Evolutionary conservation across 2,888 invertebrate genomes (phyloP), one percentile per base, ranked within the genome.

Genomic region (Cynaeus angustus): DNA sequence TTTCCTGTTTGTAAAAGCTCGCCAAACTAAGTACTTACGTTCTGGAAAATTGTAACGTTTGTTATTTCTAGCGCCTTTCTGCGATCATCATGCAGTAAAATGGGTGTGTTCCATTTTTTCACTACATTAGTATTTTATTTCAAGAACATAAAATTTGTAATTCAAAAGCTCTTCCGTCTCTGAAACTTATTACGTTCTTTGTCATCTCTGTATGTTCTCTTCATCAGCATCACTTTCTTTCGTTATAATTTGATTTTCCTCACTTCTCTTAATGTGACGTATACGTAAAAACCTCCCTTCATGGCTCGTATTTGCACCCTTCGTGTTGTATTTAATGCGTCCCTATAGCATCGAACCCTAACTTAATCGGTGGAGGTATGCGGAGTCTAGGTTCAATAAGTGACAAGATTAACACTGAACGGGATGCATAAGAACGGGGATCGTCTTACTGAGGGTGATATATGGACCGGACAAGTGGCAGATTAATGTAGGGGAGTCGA

Each of bases 361-460:
- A n/a, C 21, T 38, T 61, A 61, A 61, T 61, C 61, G 37, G 14
- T 28, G 46, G 37, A 61, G 61, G 61, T 61, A 61, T 61, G 61
- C 50, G 33, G 28, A 5, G 48, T 37, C 61, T 33, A 33, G 10
- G 33, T 38, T 48, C 30, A 21, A 5, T 21, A 61, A 61, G 50
- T 50, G 61, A 50, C 61, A 61, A 48, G 50, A 61, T 61, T 61
- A 48, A 61, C 61, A 38, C 38, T 30, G 14, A 21, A 28, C 13
- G 21, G 55, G 14, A 58, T 58, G 13, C 59, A 45, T 7, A 38
- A 61, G 59, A 28, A 21, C 58, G 16, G 58, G 46, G 43, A 45
- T 21, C 45, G 26, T 37, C 43, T 21, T 21, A 13, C 16, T n/a
- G 16, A 37, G 30, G 46, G 9, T 45, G 46, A 59, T 12, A 58